phyloP scores from a whole-genome alignment of 1,140 invertebrate genomes.

The Conus betulinus region DNA sequence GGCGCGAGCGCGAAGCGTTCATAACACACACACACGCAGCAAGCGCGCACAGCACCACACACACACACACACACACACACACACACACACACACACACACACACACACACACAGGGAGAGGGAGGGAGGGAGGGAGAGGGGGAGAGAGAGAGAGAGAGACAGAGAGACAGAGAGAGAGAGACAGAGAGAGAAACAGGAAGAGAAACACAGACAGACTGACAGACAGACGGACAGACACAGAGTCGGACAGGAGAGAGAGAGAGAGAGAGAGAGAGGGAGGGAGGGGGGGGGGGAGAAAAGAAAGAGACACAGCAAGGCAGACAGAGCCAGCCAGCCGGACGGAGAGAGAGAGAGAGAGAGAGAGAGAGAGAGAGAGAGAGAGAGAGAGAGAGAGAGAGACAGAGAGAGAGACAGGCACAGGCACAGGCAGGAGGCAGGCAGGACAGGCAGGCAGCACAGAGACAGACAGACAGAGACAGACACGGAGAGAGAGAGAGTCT shows the following conservation, averaged over 20 bases:
- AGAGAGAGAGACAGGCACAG: not conserved
- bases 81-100: no score
- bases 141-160: not conserved
- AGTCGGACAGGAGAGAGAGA: not conserved
- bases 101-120: no score
- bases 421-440: not conserved
- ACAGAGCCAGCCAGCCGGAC: slow-evolving; percentile 8
- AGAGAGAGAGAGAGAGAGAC: no score
- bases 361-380: not conserved
- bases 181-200: not conserved
- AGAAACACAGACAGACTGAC: slow-evolving; percentile 30
- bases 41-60: no score
- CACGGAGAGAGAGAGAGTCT: not conserved
- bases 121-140: not conserved
- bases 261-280: not conserved
- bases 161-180: not conserved
- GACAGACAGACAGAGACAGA: not conserved
- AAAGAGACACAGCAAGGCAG: not conserved
- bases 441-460: not conserved
- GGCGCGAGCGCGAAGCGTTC: no score
- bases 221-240: slow-evolving; percentile 3
- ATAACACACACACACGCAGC: no score
- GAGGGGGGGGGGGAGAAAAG: slow-evolving; percentile 8
- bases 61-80: no score
- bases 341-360: slow-evolving; percentile 18